phyloP scores from a whole-genome alignment of 2,113 vertebrate species.

The Mugil cephalus region DNA sequence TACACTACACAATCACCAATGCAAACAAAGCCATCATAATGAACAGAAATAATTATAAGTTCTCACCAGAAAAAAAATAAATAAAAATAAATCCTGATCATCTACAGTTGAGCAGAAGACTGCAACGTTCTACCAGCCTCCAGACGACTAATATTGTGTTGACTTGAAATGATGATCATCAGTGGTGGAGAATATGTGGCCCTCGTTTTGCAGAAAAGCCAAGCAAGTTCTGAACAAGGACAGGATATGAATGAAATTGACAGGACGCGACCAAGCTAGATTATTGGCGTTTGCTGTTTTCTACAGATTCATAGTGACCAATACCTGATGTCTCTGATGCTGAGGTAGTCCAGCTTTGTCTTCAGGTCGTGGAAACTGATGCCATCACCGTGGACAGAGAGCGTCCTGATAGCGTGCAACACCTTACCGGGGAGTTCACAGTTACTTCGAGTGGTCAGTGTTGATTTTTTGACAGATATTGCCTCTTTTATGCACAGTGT shows the following conservation, averaged over 20 bases:
- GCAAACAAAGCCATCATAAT: not conserved
- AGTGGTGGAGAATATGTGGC: slow-evolving; percentile 88
- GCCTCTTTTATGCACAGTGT: not conserved
- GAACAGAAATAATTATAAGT: no score
- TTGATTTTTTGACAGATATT: not conserved
- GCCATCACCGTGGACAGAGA: slow-evolving; percentile 76
- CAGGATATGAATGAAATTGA: not conserved
- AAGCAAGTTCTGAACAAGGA: slow-evolving; percentile 82
- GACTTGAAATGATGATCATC: slow-evolving; percentile 92
- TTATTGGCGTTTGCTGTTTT: no score
- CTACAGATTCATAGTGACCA: not conserved
- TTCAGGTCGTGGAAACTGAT: slow-evolving; percentile 86
- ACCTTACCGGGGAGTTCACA: slow-evolving; percentile 77
- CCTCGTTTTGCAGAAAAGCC: slow-evolving; percentile 88
- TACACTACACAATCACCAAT: not conserved
- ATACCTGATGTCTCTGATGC: slow-evolving; percentile 85
- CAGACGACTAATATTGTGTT: slow-evolving; percentile 41
- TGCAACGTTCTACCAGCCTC: not conserved
- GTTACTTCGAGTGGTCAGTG: not conserved
- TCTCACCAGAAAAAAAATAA: no score
- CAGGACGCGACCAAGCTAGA: no score
- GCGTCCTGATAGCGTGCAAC: slow-evolving; percentile 86
- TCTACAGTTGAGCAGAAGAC: no score
- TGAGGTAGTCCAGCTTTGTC: slow-evolving; percentile 80
- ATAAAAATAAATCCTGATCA: not conserved